Conservation (phyloP, 2,888 invertebrate genomes). For the Drosophila eohydei region DNA sequence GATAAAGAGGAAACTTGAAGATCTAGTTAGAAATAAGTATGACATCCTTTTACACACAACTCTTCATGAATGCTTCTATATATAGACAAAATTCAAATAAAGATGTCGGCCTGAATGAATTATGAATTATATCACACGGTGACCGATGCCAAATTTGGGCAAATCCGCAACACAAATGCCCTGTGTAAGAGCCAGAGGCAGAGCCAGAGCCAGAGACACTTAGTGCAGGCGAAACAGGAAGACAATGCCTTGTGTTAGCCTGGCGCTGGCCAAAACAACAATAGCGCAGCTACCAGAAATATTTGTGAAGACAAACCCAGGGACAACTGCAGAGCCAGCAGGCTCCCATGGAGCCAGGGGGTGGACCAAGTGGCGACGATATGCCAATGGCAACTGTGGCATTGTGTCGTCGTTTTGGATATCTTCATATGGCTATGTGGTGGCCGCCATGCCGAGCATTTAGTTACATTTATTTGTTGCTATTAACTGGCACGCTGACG, state of each 20-base stretch:
- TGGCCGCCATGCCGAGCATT: conserved; percentile 74
- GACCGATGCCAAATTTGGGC: conserved; percentile 70
- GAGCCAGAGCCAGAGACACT: conserved; percentile 32
- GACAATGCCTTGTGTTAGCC: conserved; percentile 49
- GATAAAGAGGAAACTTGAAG: neutral
- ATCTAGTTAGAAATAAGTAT: neutral
- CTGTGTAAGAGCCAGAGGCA: conserved; percentile 31
- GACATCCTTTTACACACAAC: neutral
- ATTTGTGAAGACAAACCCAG: conserved; percentile 44
- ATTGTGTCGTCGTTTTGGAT: conserved; percentile 84
- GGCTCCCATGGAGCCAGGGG: conserved; percentile 12
- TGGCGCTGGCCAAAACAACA: conserved; percentile 65
- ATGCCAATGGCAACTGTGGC: conserved; percentile 83
- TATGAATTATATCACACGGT: conserved; percentile 81
- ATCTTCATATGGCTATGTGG: conserved; percentile 82
- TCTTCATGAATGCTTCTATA: neutral
- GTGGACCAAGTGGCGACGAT: conserved; percentile 72
- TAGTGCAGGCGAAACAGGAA: conserved; percentile 15
- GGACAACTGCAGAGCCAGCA: neutral
- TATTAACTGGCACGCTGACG: conserved; percentile 84
- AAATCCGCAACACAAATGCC: conserved; percentile 39
- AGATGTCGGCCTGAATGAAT: conserved; percentile 77
- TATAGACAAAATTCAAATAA: conserved; percentile 65
- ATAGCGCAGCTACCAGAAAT: conserved; percentile 65
- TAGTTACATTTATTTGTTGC: conserved; percentile 85